A percentile compares a stretch with the other conserved stretches of the same genome.
These are phyloP conservation scores for Monopterus albus DNA, from an alignment of 2,113 vertebrate species.

Conservation along the genomic window DNA sequence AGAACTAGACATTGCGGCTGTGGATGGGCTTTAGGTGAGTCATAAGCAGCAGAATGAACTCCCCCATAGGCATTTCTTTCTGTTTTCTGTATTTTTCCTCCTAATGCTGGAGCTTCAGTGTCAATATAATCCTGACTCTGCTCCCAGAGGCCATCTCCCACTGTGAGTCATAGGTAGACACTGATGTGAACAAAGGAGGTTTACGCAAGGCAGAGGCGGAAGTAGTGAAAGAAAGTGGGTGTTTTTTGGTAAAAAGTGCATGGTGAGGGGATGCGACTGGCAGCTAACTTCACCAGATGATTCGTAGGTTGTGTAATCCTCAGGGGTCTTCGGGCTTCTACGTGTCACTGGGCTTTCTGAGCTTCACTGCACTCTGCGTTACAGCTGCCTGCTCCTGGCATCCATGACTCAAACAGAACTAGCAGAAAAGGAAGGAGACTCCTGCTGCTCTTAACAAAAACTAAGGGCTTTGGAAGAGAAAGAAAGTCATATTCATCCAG, in stretches of 20 bases:
- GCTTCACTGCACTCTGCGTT: conserved; percentile 8
- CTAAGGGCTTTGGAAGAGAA: conserved; percentile 13
- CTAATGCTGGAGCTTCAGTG: conserved; percentile 49
- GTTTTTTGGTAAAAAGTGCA: conserved; percentile 28
- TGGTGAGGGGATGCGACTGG: conserved; percentile 18
- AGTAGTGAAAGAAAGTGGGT: conserved; percentile 11
- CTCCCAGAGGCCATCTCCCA: conserved; percentile 41
- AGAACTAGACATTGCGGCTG: conserved; percentile 18
- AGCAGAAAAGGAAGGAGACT: not conserved
- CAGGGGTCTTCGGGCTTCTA: conserved; percentile 33
- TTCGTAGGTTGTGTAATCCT: conserved; percentile 61
- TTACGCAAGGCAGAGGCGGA: conserved; percentile 35
- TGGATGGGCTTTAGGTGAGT: conserved; percentile 57
- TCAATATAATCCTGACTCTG: conserved; percentile 15
- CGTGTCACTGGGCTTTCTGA: conserved; percentile 34
- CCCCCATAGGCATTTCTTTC: conserved; percentile 45
- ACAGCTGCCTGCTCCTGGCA: conserved; percentile 51
- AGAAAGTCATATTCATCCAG: conserved; percentile 28
- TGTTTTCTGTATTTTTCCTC: conserved; percentile 43
- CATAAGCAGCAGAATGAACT: conserved; percentile 50
- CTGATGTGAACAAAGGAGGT: conserved; percentile 14
- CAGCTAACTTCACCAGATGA: conserved; percentile 58
- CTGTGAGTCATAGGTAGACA: conserved; percentile 63
- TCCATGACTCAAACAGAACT: conserved; percentile 27
- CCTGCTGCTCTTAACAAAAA: conserved; percentile 2